Base-by-base conservation (phyloP, 2,797 vertebrate genomes). In the Spinibarbus caldwelli region DNA sequence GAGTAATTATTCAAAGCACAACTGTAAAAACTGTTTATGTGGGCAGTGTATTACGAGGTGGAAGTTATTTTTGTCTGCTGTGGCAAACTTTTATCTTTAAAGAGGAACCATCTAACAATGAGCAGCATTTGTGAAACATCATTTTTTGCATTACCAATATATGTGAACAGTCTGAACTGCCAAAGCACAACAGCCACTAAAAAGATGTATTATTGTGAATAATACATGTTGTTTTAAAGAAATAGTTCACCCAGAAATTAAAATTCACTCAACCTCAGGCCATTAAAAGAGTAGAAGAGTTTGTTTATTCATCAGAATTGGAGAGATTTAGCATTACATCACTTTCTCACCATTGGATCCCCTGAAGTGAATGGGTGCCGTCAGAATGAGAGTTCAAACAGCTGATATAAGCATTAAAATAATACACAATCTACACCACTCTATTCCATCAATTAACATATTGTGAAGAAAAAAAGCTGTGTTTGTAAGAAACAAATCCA, bases 121-220 rank as follows among this genome's bases (percentile, higher is more conserved):
- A 47, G 4, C 41, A 36, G 29, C 54, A 36, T 75, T 59, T 36
- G 70, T 45, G 26, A 2, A 15, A 26, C 43, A 49, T 82, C 19
- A n/a, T 82, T 45, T 23, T 23, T 34, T 11, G 6, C 31, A 14
- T 54, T 75, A 52, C 21, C 4, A 45, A 73, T 43, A 29, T 29
- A 41, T 71, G 34, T 45, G n/a, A 71, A 43, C 80, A 45, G 26
- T 57, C 23, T 29, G 49, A 68, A 21, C 15, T 26, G n/a, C 15
- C 64, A 71, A 82, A 43, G 49, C 34, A 41, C 10, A 71, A 38
- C 14, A 81, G 9, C 11, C 54, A 78, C 17, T 77, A 36, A 77
- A 76, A 52, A 75, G 1, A 8, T 8, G 34, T 78, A 38, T 49
- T 73, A 49, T 14, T 21, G 43, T 17, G 10, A 49, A 23, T 2